Evolutionary conservation across 2,888 invertebrate genomes (phyloP), one percentile per base, ranked within the genome.

Genomic region (Phortica okadai): DNA sequence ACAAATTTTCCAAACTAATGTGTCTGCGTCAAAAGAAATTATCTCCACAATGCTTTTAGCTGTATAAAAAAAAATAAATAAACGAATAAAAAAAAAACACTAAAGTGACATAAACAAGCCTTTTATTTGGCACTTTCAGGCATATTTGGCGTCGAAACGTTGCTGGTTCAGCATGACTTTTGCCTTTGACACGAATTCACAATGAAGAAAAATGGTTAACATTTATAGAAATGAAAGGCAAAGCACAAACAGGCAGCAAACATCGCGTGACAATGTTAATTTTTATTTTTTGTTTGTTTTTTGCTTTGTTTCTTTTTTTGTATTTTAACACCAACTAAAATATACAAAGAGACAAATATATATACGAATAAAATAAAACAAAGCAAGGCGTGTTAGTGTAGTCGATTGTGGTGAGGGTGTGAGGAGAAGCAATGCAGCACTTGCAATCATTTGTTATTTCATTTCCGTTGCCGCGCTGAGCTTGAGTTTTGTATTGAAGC

Each of bases 81-180:
- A 66, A 66, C 6, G 42, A 70, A 54, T 25, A 50, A 70, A 70
- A 21, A 10, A 70, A 45, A 56, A 54, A 56, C 54, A 56, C 79
- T 78, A 73, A 81, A 85, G 83, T 88, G 85, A 85, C 85, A 86
- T 85, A 85, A 85, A 85, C 88, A 86, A 85, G 88, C 85, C 83
- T 79, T 86, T 86, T 86, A 85, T 86, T 85, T 81, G 88, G 80
- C 86, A 83, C 79, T 83, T 78, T 75, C 80, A 76, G 79, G 85
- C 85, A 84, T 79, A 83, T 84, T 84, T 8, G 50, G 14, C 14
- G 1, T 76, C 76, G 82, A 79, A 88, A 85, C 88, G 86, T 85
- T 33, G 79, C 86, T 76, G 67, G 14, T 78, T 78, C 6, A 50
- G 50, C 50, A 25, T 62, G 62, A 62, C 25, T 45, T 66, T n/a